Base-by-base conservation (phyloP, 2,113 vertebrate genomes). In the Tauraco erythrolophus region DNA sequence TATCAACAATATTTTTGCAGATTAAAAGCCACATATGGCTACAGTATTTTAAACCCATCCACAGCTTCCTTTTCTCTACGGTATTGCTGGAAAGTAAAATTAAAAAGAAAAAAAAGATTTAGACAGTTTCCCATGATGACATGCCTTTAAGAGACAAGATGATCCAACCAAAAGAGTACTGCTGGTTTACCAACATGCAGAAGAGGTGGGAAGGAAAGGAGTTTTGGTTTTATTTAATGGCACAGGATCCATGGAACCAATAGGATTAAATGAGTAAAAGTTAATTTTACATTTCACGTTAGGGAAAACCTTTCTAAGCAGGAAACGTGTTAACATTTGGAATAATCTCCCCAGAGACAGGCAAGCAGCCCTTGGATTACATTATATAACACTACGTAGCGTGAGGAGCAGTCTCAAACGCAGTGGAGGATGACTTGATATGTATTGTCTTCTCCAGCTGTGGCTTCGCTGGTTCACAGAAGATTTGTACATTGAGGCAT, bases 371-470 rank as follows among this genome's bases (percentile, higher is more conserved):
- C 70, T 58, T 65, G 91, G 68, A 56, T 76, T 60, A 43, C 43
- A 37, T 94, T 94, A 94, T 41, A 4, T 79, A 97, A 97, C 58
- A 43, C 17, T 7, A 41, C 56, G 61, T 2, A 81, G 83, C 4
- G 24, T 3, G 3, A 91, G 87, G 53, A 89, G 69, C 61, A 56
- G 65, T n/a, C 77, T 56, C 14, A 51, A 84, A 54, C 1, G 46
- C 66, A 86, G 60, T 2, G 4, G 3, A 94, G 84, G 82, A 68
- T 8, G 45, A 81, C 72, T 94, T 95, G 87, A 89, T 79, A 50
- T 4, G 56, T 39, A 92, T 89, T 96, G 94, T 96, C 89, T 92
- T 92, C 91, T 79, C 92, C 95, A 95, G 91, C 81, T 87, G 87
- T 22, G 94, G 92, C 89, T 78, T 77, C 89, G 8, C 61, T 74